phyloP scores from a whole-genome alignment of 2,888 invertebrate species.

The Psylliodes chrysocephalus region DNA sequence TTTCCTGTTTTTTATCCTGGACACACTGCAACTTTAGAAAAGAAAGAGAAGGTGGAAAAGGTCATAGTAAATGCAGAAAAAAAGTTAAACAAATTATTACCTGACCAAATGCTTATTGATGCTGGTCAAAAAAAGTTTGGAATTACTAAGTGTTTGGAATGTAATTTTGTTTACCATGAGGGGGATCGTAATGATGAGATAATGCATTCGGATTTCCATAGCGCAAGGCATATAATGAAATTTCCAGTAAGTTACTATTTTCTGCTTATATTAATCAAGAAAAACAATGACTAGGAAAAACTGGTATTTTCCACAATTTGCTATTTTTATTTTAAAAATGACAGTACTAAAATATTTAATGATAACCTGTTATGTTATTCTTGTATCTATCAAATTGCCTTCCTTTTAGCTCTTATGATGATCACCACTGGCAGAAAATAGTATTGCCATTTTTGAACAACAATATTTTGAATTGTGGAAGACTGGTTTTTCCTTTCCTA shows the following conservation, averaged over 20 bases:
- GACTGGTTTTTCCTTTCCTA: too few species aligned
- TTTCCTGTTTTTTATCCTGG: conserved; percentile 65
- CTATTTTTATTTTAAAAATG: too few species aligned
- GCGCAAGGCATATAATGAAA: conserved; percentile 71
- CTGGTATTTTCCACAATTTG: conserved; percentile 1
- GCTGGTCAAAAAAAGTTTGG: conserved; percentile 87
- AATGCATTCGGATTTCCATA: conserved; percentile 79
- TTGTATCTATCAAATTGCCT: too few species aligned
- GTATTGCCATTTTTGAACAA: too few species aligned
- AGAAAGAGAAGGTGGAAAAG: conserved; percentile 36
- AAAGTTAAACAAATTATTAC: conserved; percentile 36
- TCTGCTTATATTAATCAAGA: too few species aligned
- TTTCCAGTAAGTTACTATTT: conserved; percentile 69
- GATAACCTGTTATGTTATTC: too few species aligned
- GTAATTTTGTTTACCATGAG: conserved; percentile 77
- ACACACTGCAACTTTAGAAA: conserved; percentile 32
- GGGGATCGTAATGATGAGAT: conserved; percentile 84
- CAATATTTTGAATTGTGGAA: too few species aligned
- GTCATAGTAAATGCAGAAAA: conserved; percentile 29
- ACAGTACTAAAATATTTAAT: too few species aligned
- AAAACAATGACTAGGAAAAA: too few species aligned
- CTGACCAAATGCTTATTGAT: conserved; percentile 80
- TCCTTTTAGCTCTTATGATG: too few species aligned
- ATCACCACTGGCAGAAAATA: too few species aligned
- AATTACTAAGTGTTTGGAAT: conserved; percentile 77